Conservation (phyloP, 2,888 invertebrate genomes). For the Lydus trimaculatus region DNA sequence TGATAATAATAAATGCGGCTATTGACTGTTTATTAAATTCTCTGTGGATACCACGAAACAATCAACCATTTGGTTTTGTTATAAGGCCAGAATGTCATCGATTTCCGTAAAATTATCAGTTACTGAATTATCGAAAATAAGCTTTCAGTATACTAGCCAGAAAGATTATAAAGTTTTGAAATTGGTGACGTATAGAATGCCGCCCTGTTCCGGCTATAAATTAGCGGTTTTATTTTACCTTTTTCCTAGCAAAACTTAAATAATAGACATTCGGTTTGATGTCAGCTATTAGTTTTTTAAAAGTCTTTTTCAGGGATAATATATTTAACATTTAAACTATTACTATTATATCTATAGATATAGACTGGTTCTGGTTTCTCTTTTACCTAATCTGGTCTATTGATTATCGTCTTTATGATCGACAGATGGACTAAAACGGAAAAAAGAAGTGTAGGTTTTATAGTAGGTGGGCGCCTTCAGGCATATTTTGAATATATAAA, state of each 20-base stretch:
- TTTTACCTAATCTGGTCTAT: neutral
- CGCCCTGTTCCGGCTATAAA: constrained; percentile 56
- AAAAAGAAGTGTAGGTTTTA: neutral
- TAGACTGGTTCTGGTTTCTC: neutral
- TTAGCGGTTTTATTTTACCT: constrained; percentile 56
- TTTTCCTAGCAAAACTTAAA: constrained; percentile 48
- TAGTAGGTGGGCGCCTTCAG: neutral
- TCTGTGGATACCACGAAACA: neutral
- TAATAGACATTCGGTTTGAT: constrained; percentile 50
- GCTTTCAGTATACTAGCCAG: neutral
- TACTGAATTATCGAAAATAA: neutral
- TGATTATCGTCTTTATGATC: neutral
- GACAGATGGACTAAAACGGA: neutral
- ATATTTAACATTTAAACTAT: neutral
- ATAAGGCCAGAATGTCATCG: neutral
- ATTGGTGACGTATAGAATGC: constrained; percentile 26
- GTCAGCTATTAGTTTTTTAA: constrained; percentile 22
- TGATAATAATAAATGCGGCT: neutral
- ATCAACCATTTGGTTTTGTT: neutral
- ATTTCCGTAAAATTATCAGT: neutral
- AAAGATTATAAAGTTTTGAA: neutral
- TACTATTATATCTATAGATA: no score
- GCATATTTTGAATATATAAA: neutral
- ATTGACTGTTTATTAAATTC: neutral
- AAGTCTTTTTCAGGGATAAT: neutral